Evolutionary conservation across 1,140 invertebrate species (phyloP), one percentile per base, ranked within the genome.

Genomic region (Eumeta japonica): DNA sequence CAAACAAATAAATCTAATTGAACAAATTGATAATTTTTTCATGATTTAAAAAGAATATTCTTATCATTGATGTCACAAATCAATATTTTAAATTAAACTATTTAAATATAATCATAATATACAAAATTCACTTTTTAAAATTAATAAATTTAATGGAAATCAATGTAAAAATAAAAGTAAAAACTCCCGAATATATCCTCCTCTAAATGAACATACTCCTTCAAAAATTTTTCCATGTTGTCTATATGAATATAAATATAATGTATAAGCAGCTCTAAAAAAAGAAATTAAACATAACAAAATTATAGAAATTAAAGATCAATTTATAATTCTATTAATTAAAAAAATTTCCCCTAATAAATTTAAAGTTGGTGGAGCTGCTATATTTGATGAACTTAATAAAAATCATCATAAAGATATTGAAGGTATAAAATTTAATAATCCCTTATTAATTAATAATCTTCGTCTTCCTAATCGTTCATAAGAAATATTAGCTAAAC

Each of bases 401-500:
- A 82, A 68, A 80, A 83, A 83, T 76, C 80, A 83, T 44, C 66
- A 79, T 58, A 83, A 66, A 45, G 54, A 61, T 59, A 83, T 58
- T 16, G 48, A 66, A 55, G 72, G 71, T 47, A 75, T 61, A 53
- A 71, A 59, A 61, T 60, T 67, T 49, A 77, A 58, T 55, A 74
- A 49, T 0, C 72, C 67, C 17, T 74, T 76, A 72, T 73, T 75
- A 57, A 76, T 55, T 55, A 58, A 65, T 47, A 74, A 43, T 36
- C 62, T 75, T 29, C 70, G 74, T 12, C 62, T 72, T 28, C 36
- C 11, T 50, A 68, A 49, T 3, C 75, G 73, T 48, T 83, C 76
- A 81, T 85, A 86, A 55, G 50, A 66, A 50, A 83, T 65, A 81
- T 83, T 83, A 17, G 79, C 76, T 62, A 86, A 75, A 81, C 73